Evolutionary conservation across 2,113 vertebrate genomes (phyloP).

Genomic region (Caranx melampygus): DNA sequence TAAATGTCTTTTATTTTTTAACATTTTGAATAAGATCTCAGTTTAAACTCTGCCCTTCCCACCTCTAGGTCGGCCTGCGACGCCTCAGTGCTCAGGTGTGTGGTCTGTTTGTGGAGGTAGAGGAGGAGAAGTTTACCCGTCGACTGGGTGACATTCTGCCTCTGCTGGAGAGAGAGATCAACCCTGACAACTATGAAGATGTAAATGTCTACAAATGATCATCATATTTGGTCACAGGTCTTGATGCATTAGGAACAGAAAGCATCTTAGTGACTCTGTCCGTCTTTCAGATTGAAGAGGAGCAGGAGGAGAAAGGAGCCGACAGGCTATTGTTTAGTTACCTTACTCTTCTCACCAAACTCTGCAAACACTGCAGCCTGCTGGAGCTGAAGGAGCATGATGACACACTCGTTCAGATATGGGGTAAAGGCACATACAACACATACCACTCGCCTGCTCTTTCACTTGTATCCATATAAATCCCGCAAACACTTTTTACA

Average conservation of each 20-base stretch:
- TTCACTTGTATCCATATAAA: too few relatives aligned
- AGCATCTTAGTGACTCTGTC: background rate
- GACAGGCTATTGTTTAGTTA: constrained; percentile 92
- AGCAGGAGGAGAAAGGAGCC: constrained; percentile 91
- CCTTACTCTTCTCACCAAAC: constrained; percentile 90
- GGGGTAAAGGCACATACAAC: constrained; percentile 82
- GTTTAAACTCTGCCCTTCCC: background rate
- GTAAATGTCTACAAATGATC: constrained; percentile 80
- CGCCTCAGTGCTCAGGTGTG: constrained; percentile 91
- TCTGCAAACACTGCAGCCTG: constrained; percentile 89
- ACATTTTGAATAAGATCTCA: background rate
- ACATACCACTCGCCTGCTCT: background rate
- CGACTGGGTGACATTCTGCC: constrained; percentile 87
- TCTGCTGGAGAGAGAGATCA: constrained; percentile 88
- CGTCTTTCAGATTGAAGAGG: constrained; percentile 87
- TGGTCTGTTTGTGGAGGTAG: constrained; percentile 92
- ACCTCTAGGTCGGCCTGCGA: constrained; percentile 83
- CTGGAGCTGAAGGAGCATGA: constrained; percentile 84
- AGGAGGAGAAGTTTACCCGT: constrained; percentile 86
- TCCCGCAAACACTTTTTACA: background rate
- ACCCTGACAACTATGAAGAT: constrained; percentile 86
- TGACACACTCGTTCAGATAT: constrained; percentile 84
- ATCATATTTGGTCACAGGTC: fast-evolving
- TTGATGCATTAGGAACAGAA: background rate
- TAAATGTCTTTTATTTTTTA: too few relatives aligned